phyloP scores from a whole-genome alignment of 35 echinoderm and acorn worm species.

The Anneissia japonica region DNA sequence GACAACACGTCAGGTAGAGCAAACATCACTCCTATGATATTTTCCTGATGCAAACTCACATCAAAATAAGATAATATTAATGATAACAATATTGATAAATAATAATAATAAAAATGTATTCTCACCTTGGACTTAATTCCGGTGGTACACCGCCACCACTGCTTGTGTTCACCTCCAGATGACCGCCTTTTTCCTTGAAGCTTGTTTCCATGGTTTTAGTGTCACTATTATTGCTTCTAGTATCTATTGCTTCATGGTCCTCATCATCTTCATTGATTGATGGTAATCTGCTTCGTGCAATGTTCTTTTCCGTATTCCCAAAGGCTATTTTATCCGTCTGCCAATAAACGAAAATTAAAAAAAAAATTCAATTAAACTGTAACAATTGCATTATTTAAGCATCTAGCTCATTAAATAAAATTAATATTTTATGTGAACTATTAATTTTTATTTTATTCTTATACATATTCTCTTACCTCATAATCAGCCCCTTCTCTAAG shows the following conservation, averaged over 20 bases:
- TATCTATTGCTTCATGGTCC: not conserved
- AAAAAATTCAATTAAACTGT: too few species aligned
- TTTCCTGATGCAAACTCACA: too few species aligned
- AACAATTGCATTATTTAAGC: too few species aligned
- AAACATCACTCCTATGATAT: too few species aligned
- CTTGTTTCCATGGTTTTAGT: conserved; percentile 48
- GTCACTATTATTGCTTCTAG: conserved; percentile 17
- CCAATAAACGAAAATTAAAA: not conserved
- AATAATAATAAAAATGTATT: not conserved
- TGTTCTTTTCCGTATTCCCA: not conserved
- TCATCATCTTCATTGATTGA: conserved; percentile 68
- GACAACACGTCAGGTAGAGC: too few species aligned
- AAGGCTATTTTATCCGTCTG: not conserved
- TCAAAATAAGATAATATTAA: too few species aligned
- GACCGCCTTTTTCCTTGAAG: not conserved
- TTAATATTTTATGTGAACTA: too few species aligned
- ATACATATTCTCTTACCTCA: conserved; percentile 55
- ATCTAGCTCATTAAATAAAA: too few species aligned
- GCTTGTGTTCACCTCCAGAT: conserved; percentile 65
- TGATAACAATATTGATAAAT: too few species aligned
- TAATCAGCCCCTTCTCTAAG: conserved; percentile 79
- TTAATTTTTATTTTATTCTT: too few species aligned
- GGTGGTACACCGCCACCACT: conserved; percentile 57
- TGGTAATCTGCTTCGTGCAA: not conserved
- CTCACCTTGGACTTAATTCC: conserved; percentile 91